Evolutionary conservation across 1,140 invertebrate genomes (phyloP).

Genomic region (Phymorhynchus buccinoides): DNA sequence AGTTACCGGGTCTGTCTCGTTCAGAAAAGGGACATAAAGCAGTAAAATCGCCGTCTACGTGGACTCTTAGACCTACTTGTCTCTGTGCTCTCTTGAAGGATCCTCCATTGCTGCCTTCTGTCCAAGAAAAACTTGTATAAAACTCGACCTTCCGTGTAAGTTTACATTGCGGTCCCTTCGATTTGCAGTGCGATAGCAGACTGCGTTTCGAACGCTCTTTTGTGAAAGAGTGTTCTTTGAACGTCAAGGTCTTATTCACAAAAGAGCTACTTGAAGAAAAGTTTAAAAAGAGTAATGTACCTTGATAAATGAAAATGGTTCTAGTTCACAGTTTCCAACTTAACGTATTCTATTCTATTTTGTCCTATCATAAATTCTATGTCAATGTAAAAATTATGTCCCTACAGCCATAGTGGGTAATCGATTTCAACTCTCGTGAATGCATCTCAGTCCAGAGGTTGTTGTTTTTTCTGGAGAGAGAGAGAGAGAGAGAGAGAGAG

Average conservation of each 20-base stretch:
- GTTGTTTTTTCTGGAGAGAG: too few relatives aligned
- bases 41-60: too few relatives aligned
- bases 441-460: too few relatives aligned
- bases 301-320: too few relatives aligned
- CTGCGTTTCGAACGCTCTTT: neutral
- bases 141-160: neutral
- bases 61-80: neutral
- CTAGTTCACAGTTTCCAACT: too few relatives aligned
- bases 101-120: neutral
- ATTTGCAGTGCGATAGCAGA: neutral
- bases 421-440: too few relatives aligned
- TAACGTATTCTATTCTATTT: too few relatives aligned
- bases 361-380: too few relatives aligned
- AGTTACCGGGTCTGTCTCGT: neutral
- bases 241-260: neutral
- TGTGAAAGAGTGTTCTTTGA: neutral
- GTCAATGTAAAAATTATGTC: too few relatives aligned
- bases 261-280: neutral
- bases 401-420: too few relatives aligned
- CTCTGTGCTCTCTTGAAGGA: neutral
- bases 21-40: neutral
- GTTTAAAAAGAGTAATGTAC: too few relatives aligned
- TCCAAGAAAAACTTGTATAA: neutral
- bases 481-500: too few relatives aligned
- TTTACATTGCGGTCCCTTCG: neutral